Base-by-base conservation (phyloP, 2,888 invertebrate genomes). In the Aphidoletes aphidimyza region DNA sequence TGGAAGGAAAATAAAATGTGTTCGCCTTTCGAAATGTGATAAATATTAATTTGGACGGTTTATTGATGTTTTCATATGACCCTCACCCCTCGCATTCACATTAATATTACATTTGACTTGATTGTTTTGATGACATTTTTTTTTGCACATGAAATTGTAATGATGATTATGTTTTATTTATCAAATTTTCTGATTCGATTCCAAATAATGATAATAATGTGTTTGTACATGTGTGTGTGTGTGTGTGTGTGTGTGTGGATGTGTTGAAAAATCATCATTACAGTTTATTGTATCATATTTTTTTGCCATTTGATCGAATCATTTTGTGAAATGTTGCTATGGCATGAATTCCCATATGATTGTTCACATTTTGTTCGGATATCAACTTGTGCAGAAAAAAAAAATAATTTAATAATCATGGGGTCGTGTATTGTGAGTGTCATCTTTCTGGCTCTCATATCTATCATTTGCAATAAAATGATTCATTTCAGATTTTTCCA, bases 71-170 rank as follows among this genome's bases (percentile, higher is more conserved):
- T 69, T 69, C 69, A 14, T 14, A 54, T n/a, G 6, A 9, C 14
- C 14, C 42, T 26, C 54, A 26, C 22, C n/a, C 26, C 3, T 0
- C n/a, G 47, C 22, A 54, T 17, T 2, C n/a, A 30, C 69, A 69
- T 69, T 30, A 69, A 30, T 69, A 69, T 69, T 69, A 69, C 34
- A 54, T 54, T 54, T 26, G 0, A n/a, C 34, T 30, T 69, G 69
- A 69, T 69, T 69, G 34, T 69, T 69, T 69, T 69, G 30, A 69
- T 9, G 30, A 14, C 69, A 69, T 69, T 69, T 69, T 69, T 69
- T n/a, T n/a, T n/a, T n/a, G n/a, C 69, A 69, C 69, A 69, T 69
- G 26, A 69, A 69, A 30, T 69, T 69, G 34, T 30, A n/a, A n/a
- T n/a, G 26, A 69, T 69, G 26, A 69, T 69, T 69, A 30, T 69